Conservation (phyloP, 1,140 invertebrate species). For the Danaus melanippus region DNA sequence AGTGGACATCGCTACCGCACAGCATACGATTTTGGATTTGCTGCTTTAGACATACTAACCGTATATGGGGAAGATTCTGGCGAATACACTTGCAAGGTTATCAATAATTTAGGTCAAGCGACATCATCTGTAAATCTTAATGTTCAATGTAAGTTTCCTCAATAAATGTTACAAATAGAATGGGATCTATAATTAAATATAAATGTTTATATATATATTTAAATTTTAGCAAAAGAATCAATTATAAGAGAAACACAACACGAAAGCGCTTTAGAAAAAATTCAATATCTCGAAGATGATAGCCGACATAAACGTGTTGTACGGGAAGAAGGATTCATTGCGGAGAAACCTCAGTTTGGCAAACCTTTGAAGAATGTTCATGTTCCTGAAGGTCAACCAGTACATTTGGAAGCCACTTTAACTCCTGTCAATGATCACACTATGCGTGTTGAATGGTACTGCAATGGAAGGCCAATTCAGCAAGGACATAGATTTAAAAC, state of each 20-base stretch:
- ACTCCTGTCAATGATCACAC: slow-evolving; percentile 96
- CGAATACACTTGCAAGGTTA: slow-evolving; percentile 91
- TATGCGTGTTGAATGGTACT: slow-evolving; percentile 96
- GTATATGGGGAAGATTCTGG: slow-evolving; percentile 96
- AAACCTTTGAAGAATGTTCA: slow-evolving; percentile 89
- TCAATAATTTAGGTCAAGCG: slow-evolving; percentile 89
- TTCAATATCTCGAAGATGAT: slow-evolving; percentile 92
- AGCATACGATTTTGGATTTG: slow-evolving; percentile 95
- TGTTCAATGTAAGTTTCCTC: slow-evolving; percentile 82
- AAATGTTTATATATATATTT: neutral
- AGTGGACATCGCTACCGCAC: slow-evolving; percentile 93
- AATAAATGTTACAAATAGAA: no score
- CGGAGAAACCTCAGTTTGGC: slow-evolving; percentile 91
- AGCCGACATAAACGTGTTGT: slow-evolving; percentile 81
- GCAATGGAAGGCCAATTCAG: slow-evolving; percentile 91
- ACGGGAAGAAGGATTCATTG: slow-evolving; percentile 81
- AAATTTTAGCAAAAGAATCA: slow-evolving; percentile 80
- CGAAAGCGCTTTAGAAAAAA: slow-evolving; percentile 92
- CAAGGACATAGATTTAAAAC: slow-evolving; percentile 93
- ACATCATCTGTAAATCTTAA: slow-evolving; percentile 84
- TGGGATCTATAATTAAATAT: no score
- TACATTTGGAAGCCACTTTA: slow-evolving; percentile 95
- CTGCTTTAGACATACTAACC: slow-evolving; percentile 91
- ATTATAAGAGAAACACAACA: slow-evolving; percentile 96
- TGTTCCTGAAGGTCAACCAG: slow-evolving; percentile 88